A percentile compares a stretch with the other conserved stretches of the same genome.
Evolutionary conservation across 2,113 vertebrate species (phyloP).

Genomic region (Corythaeola cristata): DNA sequence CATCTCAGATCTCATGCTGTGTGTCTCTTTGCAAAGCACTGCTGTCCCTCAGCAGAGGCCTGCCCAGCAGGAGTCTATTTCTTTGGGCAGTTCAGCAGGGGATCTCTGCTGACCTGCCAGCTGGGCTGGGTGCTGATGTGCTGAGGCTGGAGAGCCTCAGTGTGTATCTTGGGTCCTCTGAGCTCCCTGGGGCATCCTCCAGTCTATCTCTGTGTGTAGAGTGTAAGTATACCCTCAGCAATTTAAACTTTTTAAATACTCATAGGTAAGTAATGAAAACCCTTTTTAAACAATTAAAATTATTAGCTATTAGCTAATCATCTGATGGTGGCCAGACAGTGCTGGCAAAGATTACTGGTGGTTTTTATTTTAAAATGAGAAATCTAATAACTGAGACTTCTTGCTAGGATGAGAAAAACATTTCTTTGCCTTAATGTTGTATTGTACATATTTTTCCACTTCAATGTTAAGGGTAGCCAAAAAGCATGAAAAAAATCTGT

Average conservation of each 20-base stretch:
- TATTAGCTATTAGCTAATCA: background rate
- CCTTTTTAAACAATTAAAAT: background rate
- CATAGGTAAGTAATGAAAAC: background rate
- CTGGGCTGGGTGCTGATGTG: background rate
- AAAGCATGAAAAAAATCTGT: background rate
- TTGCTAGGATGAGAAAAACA: constrained; percentile 22
- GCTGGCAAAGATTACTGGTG: background rate
- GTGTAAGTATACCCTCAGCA: background rate
- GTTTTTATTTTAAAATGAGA: background rate
- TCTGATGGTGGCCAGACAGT: background rate
- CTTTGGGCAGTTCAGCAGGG: background rate
- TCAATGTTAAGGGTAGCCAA: background rate
- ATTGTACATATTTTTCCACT: constrained; percentile 9
- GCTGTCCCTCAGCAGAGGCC: background rate
- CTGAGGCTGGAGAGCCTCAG: fast-evolving
- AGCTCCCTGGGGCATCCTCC: background rate
- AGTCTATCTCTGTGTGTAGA: background rate
- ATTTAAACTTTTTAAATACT: background rate
- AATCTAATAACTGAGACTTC: background rate
- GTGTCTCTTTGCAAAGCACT: background rate
- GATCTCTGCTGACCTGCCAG: background rate
- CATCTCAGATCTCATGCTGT: background rate
- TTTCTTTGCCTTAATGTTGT: background rate
- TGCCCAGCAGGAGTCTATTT: background rate
- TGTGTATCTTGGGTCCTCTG: too few relatives aligned